Base-by-base conservation (phyloP, 2,888 invertebrate genomes). In the Eulithis testata region DNA sequence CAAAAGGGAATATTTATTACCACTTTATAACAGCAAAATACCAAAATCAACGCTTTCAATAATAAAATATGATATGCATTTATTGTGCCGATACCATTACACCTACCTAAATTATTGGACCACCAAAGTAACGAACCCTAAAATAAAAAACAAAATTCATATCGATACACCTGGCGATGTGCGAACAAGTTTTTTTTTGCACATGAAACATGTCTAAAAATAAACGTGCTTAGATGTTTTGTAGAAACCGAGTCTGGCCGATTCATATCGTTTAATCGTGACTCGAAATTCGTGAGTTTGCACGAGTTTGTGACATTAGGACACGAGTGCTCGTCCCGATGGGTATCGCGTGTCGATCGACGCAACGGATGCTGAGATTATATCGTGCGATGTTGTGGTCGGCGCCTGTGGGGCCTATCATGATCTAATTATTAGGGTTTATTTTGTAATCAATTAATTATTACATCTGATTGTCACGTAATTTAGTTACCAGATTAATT, bases 211-310 rank as follows among this genome's bases (percentile, higher is more conserved):
- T 43, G 60, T 47, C 52, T 59, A 47, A 51, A 63, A 58, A 49
- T 54, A 63, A 60, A 60, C 59, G 55, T 63, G 62, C 59, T 66
- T 66, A 63, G 66, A 50, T 45, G 45, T 12, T 55, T 49, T 55
- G 60, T 61, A 45, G 44, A 65, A 63, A 66, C 65, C 63, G 55
- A 43, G 55, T 50, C 47, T 60, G 59, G 55, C 54, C 8, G 66
- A 67, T 67, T 57, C 47, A n/a, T 60, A 67, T 67, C 67, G 52
- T 62, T 61, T 70, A 76, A 83, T 88, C 90, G 89, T 89, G 89
- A 87, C 85, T 78, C 79, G 83, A 85, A 84, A 86, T 87, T 84
- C 81, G 77, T 82, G 79, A 78, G 78, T 84, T 85, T 75, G 84
- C 88, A 87, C 85, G 89, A 86, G 76, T 68, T 87, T 87, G 79